Percentiles rank a stretch among this genome's conserved stretches.
Conservation (phyloP, 2,113 vertebrate species). For the Cololabis saira region DNA sequence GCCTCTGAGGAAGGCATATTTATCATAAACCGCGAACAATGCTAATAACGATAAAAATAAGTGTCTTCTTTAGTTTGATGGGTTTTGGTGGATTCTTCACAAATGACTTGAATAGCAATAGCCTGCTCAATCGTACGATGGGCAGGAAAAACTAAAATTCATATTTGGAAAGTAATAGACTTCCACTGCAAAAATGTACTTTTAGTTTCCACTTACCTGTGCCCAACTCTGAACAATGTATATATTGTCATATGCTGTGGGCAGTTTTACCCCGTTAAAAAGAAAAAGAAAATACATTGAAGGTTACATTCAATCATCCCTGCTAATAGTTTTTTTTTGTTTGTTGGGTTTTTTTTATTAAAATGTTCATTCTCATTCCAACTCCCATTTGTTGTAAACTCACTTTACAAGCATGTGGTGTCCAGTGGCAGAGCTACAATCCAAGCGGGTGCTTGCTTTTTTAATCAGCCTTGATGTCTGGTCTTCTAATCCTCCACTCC, state of each 20-base stretch:
- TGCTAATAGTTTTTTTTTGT: conserved; percentile 17
- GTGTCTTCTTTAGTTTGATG: too few relatives aligned
- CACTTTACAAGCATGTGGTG: conserved; percentile 40
- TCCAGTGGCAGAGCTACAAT: conserved; percentile 24
- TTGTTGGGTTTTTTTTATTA: background rate
- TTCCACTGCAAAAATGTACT: conserved; percentile 21
- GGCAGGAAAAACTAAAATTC: conserved; percentile 37
- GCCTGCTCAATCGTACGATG: background rate
- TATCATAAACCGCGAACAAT: conserved; percentile 35
- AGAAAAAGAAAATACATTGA: background rate
- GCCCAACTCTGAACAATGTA: conserved; percentile 9
- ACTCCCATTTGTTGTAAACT: conserved; percentile 33
- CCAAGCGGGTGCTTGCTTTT: conserved; percentile 5
- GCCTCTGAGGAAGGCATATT: conserved; percentile 54
- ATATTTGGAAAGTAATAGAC: conserved; percentile 33
- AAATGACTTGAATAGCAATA: conserved; percentile 29
- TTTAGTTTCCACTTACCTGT: conserved; percentile 20
- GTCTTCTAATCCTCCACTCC: conserved; percentile 36
- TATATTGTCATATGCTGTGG: conserved; percentile 9
- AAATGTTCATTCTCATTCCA: conserved; percentile 10
- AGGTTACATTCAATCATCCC: conserved; percentile 7
- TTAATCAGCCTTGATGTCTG: conserved; percentile 35
- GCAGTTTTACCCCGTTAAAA: background rate
- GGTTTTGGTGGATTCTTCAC: conserved; percentile 11
- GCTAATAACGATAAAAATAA: conserved; percentile 24